Base-by-base conservation (phyloP, 2,797 vertebrate genomes). In the Pantherophis alleghaniensis region DNA sequence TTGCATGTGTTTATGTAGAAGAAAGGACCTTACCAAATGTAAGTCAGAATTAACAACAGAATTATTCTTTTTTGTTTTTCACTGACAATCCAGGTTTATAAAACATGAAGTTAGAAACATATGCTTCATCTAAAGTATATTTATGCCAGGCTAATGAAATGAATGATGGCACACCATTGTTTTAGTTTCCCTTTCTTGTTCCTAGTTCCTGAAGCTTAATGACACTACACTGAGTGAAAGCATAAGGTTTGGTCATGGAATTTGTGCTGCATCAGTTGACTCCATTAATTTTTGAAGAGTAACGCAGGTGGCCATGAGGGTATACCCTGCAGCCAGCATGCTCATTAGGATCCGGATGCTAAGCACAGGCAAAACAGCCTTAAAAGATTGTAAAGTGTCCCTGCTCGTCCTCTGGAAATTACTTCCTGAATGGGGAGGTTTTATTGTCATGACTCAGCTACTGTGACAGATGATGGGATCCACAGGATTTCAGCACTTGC, bases 241-340 rank as follows among this genome's bases (percentile, higher is more conserved):
- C 90, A 88, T n/a, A 87, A 91, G 66, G 56, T 94, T 95, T 94
- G 57, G 37, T 90, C 7, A 0, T 61, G 93, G 56, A 24, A 83
- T 95, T 97, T 97, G 95, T 96, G 92, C 93, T 96, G 94, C 91
- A 90, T 95, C 61, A 11, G 92, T 93, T 96, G 92, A 89, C 93
- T 95, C 87, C 88, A 91, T 92, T 94, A 59, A 94, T 95, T 95
- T 93, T 93, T 93, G 93, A 20, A 2, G 37, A 91, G 53, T 7
- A 5, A 28, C 59, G 60, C 94, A 95, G 95, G 96, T 95, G 95
- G 56, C 86, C 2, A 0, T 88, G 32, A 94, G 61, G 74, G n/a
- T 91, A 89, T 91, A 79, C 88, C 56, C 91, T 91, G 63, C 51
- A 96, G 93, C 56, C 93, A 87, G 92, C 16, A 90, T 91, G 91